Evolutionary conservation across 35 echinoderm and acorn worm species (phyloP).

Genomic region (Eucidaris tribuloides): DNA sequence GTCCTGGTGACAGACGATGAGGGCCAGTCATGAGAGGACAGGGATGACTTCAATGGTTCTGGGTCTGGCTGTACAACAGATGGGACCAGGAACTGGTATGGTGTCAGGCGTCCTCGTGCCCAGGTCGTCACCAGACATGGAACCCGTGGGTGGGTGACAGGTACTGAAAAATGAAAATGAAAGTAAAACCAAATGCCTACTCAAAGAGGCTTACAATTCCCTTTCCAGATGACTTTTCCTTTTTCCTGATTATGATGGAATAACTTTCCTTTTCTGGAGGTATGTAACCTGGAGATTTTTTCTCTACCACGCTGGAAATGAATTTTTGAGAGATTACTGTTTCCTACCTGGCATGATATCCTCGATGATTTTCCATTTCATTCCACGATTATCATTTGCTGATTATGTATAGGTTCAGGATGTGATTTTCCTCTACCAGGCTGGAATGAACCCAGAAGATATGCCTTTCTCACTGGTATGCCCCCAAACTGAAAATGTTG

Average conservation of each 20-base stretch:
- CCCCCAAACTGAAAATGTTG: background rate
- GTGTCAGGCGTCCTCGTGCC: too few relatives aligned
- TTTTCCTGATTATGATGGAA: background rate
- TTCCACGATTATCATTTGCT: background rate
- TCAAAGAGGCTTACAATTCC: background rate
- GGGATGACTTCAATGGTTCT: too few relatives aligned
- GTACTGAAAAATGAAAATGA: too few relatives aligned
- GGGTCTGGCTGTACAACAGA: too few relatives aligned
- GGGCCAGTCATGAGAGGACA: too few relatives aligned
- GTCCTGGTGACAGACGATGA: too few relatives aligned
- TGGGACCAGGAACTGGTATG: too few relatives aligned
- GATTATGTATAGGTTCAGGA: background rate
- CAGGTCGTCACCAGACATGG: too few relatives aligned
- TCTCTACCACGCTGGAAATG: too few relatives aligned
- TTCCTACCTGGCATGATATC: background rate
- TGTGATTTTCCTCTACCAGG: constrained; percentile 3
- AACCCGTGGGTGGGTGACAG: too few relatives aligned
- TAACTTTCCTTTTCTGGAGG: background rate
- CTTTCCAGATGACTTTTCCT: constrained; percentile 13
- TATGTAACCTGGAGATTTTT: too few relatives aligned
- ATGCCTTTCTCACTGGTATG: background rate
- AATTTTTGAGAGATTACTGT: background rate
- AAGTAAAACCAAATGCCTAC: background rate
- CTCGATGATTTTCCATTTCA: constrained; percentile 10
- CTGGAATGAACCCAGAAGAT: constrained; percentile 3